phyloP scores from a whole-genome alignment of 2,797 vertebrate species.

The Pipistrellus nathusii region DNA sequence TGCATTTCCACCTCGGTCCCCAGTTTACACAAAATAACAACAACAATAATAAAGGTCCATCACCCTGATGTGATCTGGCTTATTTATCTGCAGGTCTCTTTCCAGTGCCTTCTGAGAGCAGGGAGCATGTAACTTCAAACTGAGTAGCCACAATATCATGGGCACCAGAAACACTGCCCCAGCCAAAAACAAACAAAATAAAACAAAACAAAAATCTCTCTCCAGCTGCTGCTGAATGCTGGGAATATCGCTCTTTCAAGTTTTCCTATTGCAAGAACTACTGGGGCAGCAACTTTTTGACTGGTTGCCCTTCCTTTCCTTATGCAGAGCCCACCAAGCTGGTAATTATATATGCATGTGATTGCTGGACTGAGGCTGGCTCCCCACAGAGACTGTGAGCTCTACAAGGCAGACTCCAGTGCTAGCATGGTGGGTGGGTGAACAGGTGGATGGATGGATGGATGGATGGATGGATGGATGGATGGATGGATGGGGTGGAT shows the following conservation, averaged over 20 bases:
- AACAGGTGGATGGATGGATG: too few species aligned
- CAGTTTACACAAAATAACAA: background rate
- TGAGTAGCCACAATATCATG: background rate
- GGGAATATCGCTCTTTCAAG: background rate
- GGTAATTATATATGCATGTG: rapidly evolving
- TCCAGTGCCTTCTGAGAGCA: background rate
- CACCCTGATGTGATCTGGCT: background rate
- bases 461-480: rapidly evolving
- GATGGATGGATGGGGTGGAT: background rate
- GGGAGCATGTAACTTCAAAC: background rate
- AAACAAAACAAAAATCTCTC: background rate
- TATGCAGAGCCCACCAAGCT: too few species aligned
- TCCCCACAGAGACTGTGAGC: background rate
- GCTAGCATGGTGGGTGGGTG: background rate
- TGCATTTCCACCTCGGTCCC: background rate
- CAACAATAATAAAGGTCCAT: background rate
- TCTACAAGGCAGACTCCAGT: background rate
- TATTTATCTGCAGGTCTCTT: background rate
- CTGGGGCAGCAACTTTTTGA: background rate
- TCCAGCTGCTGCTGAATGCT: background rate
- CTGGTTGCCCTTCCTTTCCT: background rate
- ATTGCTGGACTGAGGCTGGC: too few species aligned
- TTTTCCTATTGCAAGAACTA: background rate
- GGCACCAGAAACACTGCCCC: background rate
- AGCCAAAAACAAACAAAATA: background rate